Evolutionary conservation across 2,888 invertebrate species (phyloP).

Genomic region (Pterostichus niger): DNA sequence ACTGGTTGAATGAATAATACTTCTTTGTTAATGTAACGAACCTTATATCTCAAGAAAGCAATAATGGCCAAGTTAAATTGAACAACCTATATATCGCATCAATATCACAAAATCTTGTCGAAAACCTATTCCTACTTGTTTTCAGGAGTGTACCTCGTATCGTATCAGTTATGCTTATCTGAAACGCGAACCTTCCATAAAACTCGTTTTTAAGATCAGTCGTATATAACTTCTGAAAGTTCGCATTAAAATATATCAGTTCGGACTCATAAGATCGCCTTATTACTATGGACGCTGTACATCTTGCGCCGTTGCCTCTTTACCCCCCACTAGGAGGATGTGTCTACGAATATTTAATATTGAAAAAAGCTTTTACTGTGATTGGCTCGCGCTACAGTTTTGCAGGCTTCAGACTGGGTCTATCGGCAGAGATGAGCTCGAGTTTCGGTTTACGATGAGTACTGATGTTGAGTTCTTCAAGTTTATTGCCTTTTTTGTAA

Average conservation of each 20-base stretch:
- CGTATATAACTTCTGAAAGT: slow-evolving; percentile 64
- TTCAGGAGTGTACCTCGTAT: slow-evolving; percentile 10
- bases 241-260: slow-evolving; percentile 65
- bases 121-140: not conserved
- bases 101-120: too few species aligned
- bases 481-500: slow-evolving; percentile 30
- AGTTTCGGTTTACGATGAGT: slow-evolving; percentile 19
- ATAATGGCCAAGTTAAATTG: too few species aligned
- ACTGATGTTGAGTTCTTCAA: not conserved
- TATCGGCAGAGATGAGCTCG: slow-evolving; percentile 6
- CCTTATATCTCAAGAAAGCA: too few species aligned
- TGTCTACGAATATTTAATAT: slow-evolving; percentile 64
- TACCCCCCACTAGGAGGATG: slow-evolving; percentile 10
- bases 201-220: slow-evolving; percentile 64
- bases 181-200: slow-evolving; percentile 50
- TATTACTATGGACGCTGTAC: slow-evolving; percentile 60
- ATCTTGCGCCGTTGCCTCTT: slow-evolving; percentile 46
- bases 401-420: not conserved
- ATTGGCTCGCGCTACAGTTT: slow-evolving; percentile 47
- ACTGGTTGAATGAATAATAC: too few species aligned
- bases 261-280: slow-evolving; percentile 56
- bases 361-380: slow-evolving; percentile 66
- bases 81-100: too few species aligned
- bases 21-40: too few species aligned
- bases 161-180: slow-evolving; percentile 55